These are phyloP conservation scores for Neoscelio sp. DNA, from an alignment of 2,888 invertebrate species.

Conservation along the genomic window DNA sequence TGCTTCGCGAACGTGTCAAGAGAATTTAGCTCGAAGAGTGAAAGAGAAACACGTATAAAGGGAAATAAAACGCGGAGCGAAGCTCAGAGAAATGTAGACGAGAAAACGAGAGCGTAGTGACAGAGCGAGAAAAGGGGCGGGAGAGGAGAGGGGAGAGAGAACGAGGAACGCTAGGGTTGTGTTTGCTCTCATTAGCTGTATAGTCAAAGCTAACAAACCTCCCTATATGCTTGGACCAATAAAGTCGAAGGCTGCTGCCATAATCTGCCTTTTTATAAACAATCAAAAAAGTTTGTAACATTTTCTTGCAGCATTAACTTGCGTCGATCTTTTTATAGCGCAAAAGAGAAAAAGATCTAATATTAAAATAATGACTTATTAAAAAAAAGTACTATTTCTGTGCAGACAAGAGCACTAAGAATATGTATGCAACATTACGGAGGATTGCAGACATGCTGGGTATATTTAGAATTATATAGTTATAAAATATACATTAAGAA, in stretches of 20 bases:
- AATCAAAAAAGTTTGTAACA: no score
- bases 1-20: constrained; percentile 67
- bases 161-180: constrained; percentile 64
- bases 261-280: constrained; percentile 41
- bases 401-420: no score
- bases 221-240: constrained; percentile 62
- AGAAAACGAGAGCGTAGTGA: constrained; percentile 50
- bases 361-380: no score
- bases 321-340: no score
- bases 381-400: no score
- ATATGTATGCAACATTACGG: no score
- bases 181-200: constrained; percentile 75
- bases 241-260: constrained; percentile 60
- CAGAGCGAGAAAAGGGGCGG: constrained; percentile 45
- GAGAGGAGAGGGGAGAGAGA: constrained; percentile 42
- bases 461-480: no score
- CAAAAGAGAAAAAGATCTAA: no score
- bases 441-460: no score
- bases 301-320: no score
- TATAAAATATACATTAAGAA: no score
- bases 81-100: constrained; percentile 47
- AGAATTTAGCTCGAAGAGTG: constrained; percentile 51
- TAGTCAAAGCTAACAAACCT: constrained; percentile 73
- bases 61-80: constrained; percentile 56
- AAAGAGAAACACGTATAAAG: constrained; percentile 61